Percentiles rank a stretch among this genome's conserved stretches.
Evolutionary conservation across 92 coral and sea anemone species (phyloP).

Genomic region (Scolanthus callimorphus): DNA sequence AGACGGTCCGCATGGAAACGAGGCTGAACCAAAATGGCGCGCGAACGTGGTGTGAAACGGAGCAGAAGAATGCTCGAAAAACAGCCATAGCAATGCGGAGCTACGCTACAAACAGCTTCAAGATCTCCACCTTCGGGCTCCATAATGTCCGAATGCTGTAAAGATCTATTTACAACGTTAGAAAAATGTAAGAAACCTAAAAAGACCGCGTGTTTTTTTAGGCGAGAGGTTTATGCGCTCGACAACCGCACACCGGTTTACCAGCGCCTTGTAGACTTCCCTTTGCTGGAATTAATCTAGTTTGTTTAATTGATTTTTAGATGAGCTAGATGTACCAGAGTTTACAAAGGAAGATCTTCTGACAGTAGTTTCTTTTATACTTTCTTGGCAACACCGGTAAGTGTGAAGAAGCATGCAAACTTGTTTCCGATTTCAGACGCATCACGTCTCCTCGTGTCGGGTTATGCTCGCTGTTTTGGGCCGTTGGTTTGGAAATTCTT

Average conservation of each 20-base stretch:
- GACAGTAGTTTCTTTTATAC: constrained; percentile 73
- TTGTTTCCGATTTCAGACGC: neutral
- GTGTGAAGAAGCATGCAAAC: no score
- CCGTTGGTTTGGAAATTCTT: no score
- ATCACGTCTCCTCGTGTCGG: no score
- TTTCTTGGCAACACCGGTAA: constrained; percentile 98
- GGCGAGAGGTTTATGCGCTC: neutral
- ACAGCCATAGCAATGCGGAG: constrained; percentile 38
- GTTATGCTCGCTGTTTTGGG: no score
- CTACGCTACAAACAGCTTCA: constrained; percentile 5
- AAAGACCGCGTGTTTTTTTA: neutral
- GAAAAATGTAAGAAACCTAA: constrained; percentile 71
- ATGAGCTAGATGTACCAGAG: constrained; percentile 71
- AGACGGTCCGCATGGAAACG: constrained; percentile 8
- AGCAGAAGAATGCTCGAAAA: constrained; percentile 40
- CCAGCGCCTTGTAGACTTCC: neutral
- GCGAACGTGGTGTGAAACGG: constrained; percentile 50
- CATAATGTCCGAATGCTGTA: constrained; percentile 97
- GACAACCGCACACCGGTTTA: no score
- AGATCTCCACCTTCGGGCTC: constrained; percentile 8
- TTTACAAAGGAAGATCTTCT: constrained; percentile 81
- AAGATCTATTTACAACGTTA: constrained; percentile 79
- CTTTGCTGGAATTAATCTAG: neutral
- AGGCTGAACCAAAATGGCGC: constrained; percentile 85
- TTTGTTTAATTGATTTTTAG: constrained; percentile 29